These are phyloP conservation scores for Penaeus japonicus DNA, from an alignment of 1,140 invertebrate species.

Conservation along the genomic window DNA sequence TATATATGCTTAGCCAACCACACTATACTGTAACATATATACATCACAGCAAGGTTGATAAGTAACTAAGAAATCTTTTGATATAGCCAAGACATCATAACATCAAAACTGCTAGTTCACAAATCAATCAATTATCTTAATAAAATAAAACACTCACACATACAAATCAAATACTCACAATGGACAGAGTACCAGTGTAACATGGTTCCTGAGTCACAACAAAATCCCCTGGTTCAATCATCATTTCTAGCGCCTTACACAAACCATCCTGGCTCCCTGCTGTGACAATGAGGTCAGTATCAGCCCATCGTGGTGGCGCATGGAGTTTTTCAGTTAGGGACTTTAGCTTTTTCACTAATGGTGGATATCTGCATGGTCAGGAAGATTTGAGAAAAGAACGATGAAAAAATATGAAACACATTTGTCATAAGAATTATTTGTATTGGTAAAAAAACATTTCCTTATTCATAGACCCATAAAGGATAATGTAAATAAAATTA, in stretches of 20 bases:
- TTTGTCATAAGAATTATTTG: background rate
- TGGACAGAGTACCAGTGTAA: conserved; percentile 73
- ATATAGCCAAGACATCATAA: too few species aligned
- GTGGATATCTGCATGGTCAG: conserved; percentile 63
- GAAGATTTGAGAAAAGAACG: background rate
- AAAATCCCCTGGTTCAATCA: conserved; percentile 73
- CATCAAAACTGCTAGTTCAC: too few species aligned
- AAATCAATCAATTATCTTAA: background rate
- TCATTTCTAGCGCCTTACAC: conserved; percentile 75
- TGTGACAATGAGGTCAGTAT: conserved; percentile 73
- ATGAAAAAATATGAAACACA: background rate
- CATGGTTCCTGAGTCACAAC: conserved; percentile 75
- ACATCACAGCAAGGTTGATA: too few species aligned
- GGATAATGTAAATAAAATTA: background rate
- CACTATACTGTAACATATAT: too few species aligned
- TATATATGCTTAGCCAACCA: too few species aligned
- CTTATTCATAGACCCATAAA: background rate
- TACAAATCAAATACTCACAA: conserved; percentile 39
- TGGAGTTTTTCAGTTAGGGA: conserved; percentile 74
- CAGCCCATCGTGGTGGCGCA: conserved; percentile 70
- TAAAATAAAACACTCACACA: background rate
- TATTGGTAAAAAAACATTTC: background rate
- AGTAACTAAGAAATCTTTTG: too few species aligned
- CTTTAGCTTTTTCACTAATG: conserved; percentile 72
- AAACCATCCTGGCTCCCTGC: conserved; percentile 80